Evolutionary conservation across 2,888 invertebrate genomes (phyloP).

Genomic region (Serripes groenlandicus): DNA sequence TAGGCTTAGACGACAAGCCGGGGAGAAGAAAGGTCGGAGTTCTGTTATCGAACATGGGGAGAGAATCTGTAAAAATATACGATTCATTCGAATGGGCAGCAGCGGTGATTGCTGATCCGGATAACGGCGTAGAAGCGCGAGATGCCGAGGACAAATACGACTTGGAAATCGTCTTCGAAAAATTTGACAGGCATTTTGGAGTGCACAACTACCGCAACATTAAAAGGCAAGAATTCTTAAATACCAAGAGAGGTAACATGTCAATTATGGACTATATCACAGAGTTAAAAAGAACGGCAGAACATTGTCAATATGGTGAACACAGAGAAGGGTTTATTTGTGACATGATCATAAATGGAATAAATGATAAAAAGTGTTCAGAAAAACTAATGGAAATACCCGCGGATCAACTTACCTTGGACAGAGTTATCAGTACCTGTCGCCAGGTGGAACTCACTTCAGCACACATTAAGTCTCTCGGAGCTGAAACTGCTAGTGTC

Average conservation of each 20-base stretch:
- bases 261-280: constrained; percentile 54
- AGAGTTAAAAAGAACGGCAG: constrained; percentile 50
- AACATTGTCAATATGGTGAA: constrained; percentile 60
- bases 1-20: constrained; percentile 45
- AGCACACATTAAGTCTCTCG: constrained; percentile 38
- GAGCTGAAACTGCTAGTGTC: constrained; percentile 22
- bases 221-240: constrained; percentile 58
- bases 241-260: constrained; percentile 41
- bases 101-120: constrained; percentile 29
- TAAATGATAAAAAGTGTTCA: constrained; percentile 46
- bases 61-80: constrained; percentile 51
- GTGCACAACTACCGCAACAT: constrained; percentile 60
- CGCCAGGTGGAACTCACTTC: constrained; percentile 47
- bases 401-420: constrained; percentile 28
- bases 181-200: constrained; percentile 60
- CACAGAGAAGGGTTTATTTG: constrained; percentile 56
- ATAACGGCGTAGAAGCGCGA: constrained; percentile 3
- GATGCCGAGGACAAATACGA: constrained; percentile 44
- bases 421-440: constrained; percentile 40
- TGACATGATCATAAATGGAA: constrained; percentile 59
- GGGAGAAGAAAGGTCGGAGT: constrained; percentile 52
- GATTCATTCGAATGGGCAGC: constrained; percentile 52
- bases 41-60: constrained; percentile 50
- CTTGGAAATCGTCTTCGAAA: constrained; percentile 40
- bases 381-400: constrained; percentile 59